phyloP scores from a whole-genome alignment of 2,113 vertebrate genomes.

The Machaerirhynchus nigripectus region DNA sequence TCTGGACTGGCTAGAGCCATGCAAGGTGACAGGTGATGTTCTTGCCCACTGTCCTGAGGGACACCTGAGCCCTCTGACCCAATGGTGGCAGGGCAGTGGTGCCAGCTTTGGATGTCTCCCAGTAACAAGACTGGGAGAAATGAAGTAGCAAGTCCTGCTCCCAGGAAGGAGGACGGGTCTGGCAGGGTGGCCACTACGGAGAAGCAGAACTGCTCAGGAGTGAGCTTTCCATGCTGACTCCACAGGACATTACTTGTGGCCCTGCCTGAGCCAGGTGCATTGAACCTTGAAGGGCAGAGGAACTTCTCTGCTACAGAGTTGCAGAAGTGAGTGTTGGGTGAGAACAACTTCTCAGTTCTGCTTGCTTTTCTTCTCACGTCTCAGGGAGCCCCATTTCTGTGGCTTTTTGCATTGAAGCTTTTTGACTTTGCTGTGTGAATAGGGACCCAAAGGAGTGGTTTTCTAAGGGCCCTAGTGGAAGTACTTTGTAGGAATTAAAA shows the following conservation, averaged over 20 bases:
- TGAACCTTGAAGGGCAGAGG: neutral
- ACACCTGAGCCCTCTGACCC: neutral
- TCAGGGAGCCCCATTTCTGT: neutral
- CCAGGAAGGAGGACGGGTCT: neutral
- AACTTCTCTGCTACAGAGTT: neutral
- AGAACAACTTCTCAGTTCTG: neutral
- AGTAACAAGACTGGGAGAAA: neutral
- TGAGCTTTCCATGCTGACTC: neutral
- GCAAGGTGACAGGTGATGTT: neutral
- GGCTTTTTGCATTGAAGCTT: neutral
- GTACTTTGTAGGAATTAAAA: neutral
- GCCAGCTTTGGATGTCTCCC: neutral
- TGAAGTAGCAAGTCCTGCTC: neutral
- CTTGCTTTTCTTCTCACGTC: neutral
- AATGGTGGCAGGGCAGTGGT: fast-evolving
- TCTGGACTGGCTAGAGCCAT: neutral
- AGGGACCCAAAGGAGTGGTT: neutral
- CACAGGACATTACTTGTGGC: neutral
- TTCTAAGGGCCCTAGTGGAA: neutral
- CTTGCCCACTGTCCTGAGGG: fast-evolving
- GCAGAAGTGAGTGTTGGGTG: neutral
- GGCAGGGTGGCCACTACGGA: neutral
- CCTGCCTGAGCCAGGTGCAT: neutral
- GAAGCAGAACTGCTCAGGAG: neutral
- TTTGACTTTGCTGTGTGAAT: neutral